These are phyloP conservation scores for Laticauda laticaudata DNA, from an alignment of 2,113 vertebrate species.

Conservation along the genomic window DNA sequence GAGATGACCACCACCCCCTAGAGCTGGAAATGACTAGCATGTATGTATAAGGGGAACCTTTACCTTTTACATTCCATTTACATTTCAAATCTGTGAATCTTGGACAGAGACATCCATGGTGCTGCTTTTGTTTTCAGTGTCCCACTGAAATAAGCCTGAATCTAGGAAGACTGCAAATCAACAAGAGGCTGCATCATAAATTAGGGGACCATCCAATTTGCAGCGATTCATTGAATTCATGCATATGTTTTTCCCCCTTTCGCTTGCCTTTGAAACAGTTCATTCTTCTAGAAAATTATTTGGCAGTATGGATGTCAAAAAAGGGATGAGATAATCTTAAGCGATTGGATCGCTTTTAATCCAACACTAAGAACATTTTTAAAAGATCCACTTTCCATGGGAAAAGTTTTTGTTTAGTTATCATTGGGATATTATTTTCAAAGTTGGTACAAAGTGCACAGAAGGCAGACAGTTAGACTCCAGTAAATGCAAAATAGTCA, in stretches of 20 bases:
- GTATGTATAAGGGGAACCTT: too few relatives aligned
- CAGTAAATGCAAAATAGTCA: neutral
- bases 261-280: neutral
- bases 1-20: too few relatives aligned
- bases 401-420: neutral
- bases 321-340: neutral
- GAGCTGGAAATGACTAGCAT: too few relatives aligned
- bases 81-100: neutral
- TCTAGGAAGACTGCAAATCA: neutral
- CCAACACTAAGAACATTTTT: neutral
- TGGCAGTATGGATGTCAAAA: neutral
- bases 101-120: neutral
- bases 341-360: neutral
- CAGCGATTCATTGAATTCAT: neutral
- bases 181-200: neutral
- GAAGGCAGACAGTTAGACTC: neutral
- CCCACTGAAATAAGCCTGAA: neutral
- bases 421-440: neutral
- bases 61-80: neutral
- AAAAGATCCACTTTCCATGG: neutral
- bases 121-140: neutral
- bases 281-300: neutral
- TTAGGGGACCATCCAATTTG: neutral
- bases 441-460: neutral
- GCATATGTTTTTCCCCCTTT: neutral